These are phyloP conservation scores for Fringilla coelebs DNA, from an alignment of 2,797 vertebrate genomes.

Conservation along the genomic window DNA sequence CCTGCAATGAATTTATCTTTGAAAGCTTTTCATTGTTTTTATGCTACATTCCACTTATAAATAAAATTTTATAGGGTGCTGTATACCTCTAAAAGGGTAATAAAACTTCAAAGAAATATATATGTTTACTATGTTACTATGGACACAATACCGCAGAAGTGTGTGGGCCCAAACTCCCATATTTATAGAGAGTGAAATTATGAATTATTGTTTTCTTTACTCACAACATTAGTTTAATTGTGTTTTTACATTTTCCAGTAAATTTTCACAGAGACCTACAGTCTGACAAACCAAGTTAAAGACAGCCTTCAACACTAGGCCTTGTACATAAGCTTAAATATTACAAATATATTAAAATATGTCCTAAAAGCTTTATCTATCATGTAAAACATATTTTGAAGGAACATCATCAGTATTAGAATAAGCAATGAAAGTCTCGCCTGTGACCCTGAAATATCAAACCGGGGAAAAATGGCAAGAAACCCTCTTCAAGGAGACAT, in stretches of 20 bases:
- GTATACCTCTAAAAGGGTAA: slow-evolving; percentile 48
- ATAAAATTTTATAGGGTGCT: slow-evolving; percentile 59
- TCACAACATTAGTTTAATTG: slow-evolving; percentile 27
- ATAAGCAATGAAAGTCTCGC: background rate
- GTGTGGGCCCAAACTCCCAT: background rate
- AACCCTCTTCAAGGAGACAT: background rate
- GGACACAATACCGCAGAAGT: background rate
- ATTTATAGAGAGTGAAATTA: slow-evolving; percentile 45
- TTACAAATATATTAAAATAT: background rate
- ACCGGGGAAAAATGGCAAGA: background rate
- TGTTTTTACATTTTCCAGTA: slow-evolving; percentile 31
- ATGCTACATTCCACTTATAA: slow-evolving; percentile 48
- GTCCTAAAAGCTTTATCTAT: background rate
- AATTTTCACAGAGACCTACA: slow-evolving; percentile 5
- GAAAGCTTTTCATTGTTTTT: slow-evolving; percentile 68
- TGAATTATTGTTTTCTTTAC: slow-evolving; percentile 52
- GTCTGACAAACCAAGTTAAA: slow-evolving; percentile 8
- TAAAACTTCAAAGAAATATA: slow-evolving; percentile 58
- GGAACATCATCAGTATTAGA: background rate
- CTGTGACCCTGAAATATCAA: background rate
- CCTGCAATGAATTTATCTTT: slow-evolving; percentile 55
- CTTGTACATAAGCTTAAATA: background rate
- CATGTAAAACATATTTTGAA: background rate
- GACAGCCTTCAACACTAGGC: background rate
- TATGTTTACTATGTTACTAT: slow-evolving; percentile 39